A percentile compares a stretch with the other conserved stretches of the same genome.
These are phyloP conservation scores for Pharmacophagus antenor DNA, from an alignment of 2,888 invertebrate genomes.

Conservation along the genomic window DNA sequence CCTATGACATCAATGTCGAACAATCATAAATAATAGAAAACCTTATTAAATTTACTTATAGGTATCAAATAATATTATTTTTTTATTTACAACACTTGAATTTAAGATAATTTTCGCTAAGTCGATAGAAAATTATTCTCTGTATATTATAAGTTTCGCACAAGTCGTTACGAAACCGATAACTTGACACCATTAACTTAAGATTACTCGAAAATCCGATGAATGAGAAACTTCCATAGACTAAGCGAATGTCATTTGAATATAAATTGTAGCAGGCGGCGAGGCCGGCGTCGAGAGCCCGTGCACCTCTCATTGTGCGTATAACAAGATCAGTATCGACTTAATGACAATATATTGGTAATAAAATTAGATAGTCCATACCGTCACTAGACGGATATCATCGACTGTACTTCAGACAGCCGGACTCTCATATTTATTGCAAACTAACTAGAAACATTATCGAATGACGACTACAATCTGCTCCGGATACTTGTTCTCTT, in stretches of 20 bases:
- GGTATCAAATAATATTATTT: too few species aligned
- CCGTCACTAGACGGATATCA: conserved; percentile 73
- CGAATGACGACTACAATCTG: conserved; percentile 62
- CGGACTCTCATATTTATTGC: conserved; percentile 76
- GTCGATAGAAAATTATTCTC: conserved; percentile 31
- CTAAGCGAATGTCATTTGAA: conserved; percentile 78
- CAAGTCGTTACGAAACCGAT: conserved; percentile 34
- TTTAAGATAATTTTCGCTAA: background rate
- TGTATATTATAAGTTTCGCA: conserved; percentile 7
- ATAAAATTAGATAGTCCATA: conserved; percentile 80
- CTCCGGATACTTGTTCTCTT: conserved; percentile 60
- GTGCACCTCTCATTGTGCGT: conserved; percentile 76
- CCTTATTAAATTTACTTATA: too few species aligned
- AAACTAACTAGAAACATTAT: conserved; percentile 78
- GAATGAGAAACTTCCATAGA: conserved; percentile 75
- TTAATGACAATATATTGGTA: conserved; percentile 82
- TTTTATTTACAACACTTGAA: background rate
- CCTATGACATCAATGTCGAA: too few species aligned
- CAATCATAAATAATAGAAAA: too few species aligned
- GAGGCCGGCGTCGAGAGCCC: conserved; percentile 51
- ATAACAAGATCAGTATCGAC: conserved; percentile 81
- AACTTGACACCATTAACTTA: conserved; percentile 64
- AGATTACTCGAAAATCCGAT: conserved; percentile 76
- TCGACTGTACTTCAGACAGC: conserved; percentile 48
- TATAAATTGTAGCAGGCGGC: conserved; percentile 73